Percentiles rank a stretch among this genome's conserved stretches.
Conservation (phyloP, 2,113 vertebrate species). For the Podarcis raffonei region DNA sequence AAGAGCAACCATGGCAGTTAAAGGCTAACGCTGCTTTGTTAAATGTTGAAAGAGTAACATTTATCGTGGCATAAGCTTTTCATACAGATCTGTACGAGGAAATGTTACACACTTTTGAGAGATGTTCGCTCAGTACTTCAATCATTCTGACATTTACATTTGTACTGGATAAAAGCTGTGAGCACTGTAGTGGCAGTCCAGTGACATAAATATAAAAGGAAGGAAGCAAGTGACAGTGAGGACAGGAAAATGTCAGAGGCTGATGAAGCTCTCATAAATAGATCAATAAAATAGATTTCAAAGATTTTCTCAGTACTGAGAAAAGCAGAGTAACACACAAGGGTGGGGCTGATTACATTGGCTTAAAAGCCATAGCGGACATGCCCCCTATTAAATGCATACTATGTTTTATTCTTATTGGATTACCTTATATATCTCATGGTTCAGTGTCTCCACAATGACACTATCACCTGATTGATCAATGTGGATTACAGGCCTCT, state of each 20-base stretch:
- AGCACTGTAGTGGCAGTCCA: slow-evolving; percentile 7
- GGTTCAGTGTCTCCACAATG: slow-evolving; percentile 86
- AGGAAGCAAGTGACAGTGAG: slow-evolving; percentile 28
- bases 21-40: background rate
- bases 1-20: background rate
- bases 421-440: slow-evolving; percentile 86
- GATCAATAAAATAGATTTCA: slow-evolving; percentile 37
- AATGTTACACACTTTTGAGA: background rate
- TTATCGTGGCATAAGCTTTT: background rate
- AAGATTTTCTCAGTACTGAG: background rate
- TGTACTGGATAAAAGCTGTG: slow-evolving; percentile 21
- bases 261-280: slow-evolving; percentile 46
- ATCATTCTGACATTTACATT: background rate
- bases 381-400: slow-evolving; percentile 48
- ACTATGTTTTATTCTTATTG: slow-evolving; percentile 49
- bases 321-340: slow-evolving; percentile 52
- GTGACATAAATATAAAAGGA: background rate
- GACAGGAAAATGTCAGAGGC: slow-evolving; percentile 28
- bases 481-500: slow-evolving; percentile 84
- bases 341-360: slow-evolving; percentile 54
- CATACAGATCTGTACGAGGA: background rate
- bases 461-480: slow-evolving; percentile 88
- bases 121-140: fast-evolving
- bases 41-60: background rate
- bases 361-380: slow-evolving; percentile 57